Conservation (phyloP, 2,888 invertebrate genomes). For the Cryptophagus acutangulus region DNA sequence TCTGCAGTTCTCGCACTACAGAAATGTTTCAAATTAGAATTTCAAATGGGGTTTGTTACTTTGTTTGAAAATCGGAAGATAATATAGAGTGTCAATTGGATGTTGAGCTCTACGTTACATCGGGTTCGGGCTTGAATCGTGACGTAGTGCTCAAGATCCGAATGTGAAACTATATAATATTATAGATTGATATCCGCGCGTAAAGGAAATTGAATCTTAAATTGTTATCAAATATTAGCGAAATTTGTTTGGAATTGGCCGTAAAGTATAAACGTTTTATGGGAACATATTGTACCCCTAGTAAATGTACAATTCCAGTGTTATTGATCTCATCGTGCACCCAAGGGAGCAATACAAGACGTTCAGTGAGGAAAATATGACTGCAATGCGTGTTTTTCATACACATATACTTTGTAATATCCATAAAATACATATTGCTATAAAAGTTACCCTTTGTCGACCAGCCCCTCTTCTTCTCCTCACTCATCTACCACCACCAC, state of each 20-base stretch:
- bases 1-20: no score
- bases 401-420: slow-evolving; percentile 43
- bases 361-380: slow-evolving; percentile 41
- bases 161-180: no score
- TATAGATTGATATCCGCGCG: no score
- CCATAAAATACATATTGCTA: slow-evolving; percentile 45
- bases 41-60: no score
- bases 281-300: slow-evolving; percentile 28
- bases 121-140: no score
- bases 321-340: slow-evolving; percentile 40
- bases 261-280: slow-evolving; percentile 31
- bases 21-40: no score
- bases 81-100: no score
- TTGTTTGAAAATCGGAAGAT: no score
- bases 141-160: no score
- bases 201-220: slow-evolving; percentile 29
- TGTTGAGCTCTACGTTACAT: no score
- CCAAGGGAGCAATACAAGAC: slow-evolving; percentile 40
- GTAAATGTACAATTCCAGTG: slow-evolving; percentile 38
- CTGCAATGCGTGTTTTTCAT: slow-evolving; percentile 44
- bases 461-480: slow-evolving; percentile 18
- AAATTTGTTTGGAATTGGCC: slow-evolving; percentile 17
- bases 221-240: no score
- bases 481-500: not conserved
- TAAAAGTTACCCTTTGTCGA: slow-evolving; percentile 41